Evolutionary conservation across 2,888 invertebrate species (phyloP), one percentile per base, ranked within the genome.

Genomic region (Cryptus armator): DNA sequence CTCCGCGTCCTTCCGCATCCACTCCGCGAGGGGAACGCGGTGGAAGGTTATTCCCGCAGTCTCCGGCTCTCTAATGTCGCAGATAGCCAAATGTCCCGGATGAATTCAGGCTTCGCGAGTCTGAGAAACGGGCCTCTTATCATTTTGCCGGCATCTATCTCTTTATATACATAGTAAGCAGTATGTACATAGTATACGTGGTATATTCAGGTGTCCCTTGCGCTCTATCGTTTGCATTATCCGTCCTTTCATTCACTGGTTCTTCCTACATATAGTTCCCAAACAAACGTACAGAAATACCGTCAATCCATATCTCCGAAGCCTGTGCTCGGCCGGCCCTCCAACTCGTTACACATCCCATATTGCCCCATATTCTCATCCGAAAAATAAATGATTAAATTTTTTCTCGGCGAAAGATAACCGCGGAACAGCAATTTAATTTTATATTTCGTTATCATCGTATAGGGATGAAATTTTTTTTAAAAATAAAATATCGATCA

Each of bases 11-110:
- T 85, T 75, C 70, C 72, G 71, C 85, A 64, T 71, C 66, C 71
- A 53, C 62, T 70, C 53, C 70, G 72, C 51, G 44, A 16, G n/a
- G 56, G 56, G 64, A 67, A 81, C 59, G 76, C 68, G 79, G 78
- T 71, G 51, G 66, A 59, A 74, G 72, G 75, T 80, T 71, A 78
- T 75, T 81, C 44, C 66, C 70, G 66, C 72, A 64, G 81, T 68
- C 80, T 79, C 66, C 72, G 80, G 80, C 77, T 80, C 81, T 86
- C 88, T 89, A 90, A 89, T 89, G 89, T 87, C 84, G 71, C 83
- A 87, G 89, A 90, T 89, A 90, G 88, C 88, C 89, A 90, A 90
- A 91, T 91, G 89, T 89, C 87, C 88, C 88, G 89, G 89, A 90
- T 87, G 88, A 90, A 90, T 86, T 87, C 86, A 86, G 75, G 82